Conservation (phyloP, 2,113 vertebrate species). For the Urocitellus parryii region DNA sequence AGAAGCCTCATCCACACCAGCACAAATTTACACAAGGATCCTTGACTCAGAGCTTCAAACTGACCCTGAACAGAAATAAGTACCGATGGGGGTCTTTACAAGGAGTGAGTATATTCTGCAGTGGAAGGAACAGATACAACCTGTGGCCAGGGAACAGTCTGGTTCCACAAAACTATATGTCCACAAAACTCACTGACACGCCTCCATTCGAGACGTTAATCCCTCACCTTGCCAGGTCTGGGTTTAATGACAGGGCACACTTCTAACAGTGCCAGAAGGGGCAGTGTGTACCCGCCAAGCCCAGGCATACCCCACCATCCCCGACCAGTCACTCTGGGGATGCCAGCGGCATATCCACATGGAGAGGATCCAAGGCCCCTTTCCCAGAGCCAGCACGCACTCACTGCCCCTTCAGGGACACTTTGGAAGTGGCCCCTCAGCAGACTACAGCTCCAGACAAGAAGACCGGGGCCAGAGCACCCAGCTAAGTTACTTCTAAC, state of each 20-base stretch:
- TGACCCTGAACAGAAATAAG: neutral
- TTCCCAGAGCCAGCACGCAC: neutral
- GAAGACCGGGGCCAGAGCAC: neutral
- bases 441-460: neutral
- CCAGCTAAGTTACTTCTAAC: neutral
- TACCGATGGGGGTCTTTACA: neutral
- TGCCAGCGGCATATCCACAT: neutral
- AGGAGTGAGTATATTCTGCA: neutral
- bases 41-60: neutral
- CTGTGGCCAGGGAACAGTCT: neutral
- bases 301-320: too few species aligned
- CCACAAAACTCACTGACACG: neutral
- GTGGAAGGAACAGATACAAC: neutral
- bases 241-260: accelerated
- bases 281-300: accelerated
- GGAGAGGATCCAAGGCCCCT: neutral
- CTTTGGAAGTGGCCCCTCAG: neutral
- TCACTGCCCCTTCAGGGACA: neutral
- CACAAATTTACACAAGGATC: accelerated
- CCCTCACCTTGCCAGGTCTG: neutral
- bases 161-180: neutral
- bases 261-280: accelerated
- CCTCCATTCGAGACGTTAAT: neutral
- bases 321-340: neutral
- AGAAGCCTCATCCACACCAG: neutral